phyloP scores from a whole-genome alignment of 2,113 vertebrate species.

The Chinchilla lanigera region DNA sequence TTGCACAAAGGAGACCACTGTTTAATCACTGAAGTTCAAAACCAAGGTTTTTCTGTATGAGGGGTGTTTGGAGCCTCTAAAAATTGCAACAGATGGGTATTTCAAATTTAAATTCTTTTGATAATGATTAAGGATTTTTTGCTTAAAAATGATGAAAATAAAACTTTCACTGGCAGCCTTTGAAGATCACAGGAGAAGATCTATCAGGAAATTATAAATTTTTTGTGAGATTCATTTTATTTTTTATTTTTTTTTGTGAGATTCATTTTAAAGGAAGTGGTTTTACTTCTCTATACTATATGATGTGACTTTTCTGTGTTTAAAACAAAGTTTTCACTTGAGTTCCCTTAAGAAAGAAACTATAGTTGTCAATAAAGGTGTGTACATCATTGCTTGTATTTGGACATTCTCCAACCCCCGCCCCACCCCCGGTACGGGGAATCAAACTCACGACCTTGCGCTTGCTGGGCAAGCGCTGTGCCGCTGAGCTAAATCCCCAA shows the following conservation, averaged over 20 bases:
- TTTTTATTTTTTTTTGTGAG: conserved; percentile 79
- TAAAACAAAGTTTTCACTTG: conserved; percentile 59
- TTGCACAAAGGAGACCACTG: conserved; percentile 74
- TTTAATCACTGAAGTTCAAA: conserved; percentile 83
- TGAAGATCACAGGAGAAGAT: conserved; percentile 79
- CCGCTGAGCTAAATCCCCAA: too few species aligned
- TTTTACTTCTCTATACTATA: conserved; percentile 55
- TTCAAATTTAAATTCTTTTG: conserved; percentile 83
- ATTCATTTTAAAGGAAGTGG: conserved; percentile 71
- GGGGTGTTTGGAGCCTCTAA: conserved; percentile 74
- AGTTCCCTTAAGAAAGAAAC: conserved; percentile 48
- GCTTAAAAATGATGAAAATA: conserved; percentile 82
- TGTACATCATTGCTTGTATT: neutral
- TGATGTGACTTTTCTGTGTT: conserved; percentile 53
- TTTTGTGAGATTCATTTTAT: conserved; percentile 75
- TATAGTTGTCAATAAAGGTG: neutral
- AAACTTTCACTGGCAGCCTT: conserved; percentile 77
- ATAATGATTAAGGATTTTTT: conserved; percentile 81
- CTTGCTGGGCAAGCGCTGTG: too few species aligned
- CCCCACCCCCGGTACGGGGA: too few species aligned
- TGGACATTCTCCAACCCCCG: too few species aligned
- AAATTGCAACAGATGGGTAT: conserved; percentile 81
- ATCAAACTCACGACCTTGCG: too few species aligned
- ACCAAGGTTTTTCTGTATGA: conserved; percentile 76
- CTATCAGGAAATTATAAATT: conserved; percentile 79